These are phyloP conservation scores for Paedocypris sp. DNA, from an alignment of 2,113 vertebrate species.

Conservation along the genomic window DNA sequence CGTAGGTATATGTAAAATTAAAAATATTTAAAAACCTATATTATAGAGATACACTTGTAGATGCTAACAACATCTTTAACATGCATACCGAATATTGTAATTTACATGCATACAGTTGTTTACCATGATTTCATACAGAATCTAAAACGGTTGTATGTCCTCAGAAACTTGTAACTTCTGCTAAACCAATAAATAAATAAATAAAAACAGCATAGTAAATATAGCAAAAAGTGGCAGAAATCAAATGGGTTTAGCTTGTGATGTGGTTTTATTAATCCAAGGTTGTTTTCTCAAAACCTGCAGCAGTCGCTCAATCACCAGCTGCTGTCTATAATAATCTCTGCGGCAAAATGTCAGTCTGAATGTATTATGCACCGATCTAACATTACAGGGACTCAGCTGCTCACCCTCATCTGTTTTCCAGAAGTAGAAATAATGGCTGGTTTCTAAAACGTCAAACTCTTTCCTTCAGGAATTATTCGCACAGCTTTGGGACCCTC, in stretches of 20 bases:
- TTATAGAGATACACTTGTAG: too few species aligned
- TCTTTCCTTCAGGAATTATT: slow-evolving; percentile 73
- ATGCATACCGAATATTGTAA: too few species aligned
- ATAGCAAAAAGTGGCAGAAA: background rate
- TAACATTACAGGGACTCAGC: slow-evolving; percentile 6
- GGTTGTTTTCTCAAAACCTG: slow-evolving; percentile 17
- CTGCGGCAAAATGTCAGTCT: slow-evolving; percentile 26
- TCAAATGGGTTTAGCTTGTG: background rate
- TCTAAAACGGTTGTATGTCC: too few species aligned
- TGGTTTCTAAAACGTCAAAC: too few species aligned
- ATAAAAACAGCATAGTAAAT: background rate
- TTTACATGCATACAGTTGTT: too few species aligned
- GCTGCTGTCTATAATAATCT: slow-evolving; percentile 26
- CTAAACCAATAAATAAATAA: background rate
- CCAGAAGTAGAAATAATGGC: too few species aligned
- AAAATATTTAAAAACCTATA: too few species aligned
- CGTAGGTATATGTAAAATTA: too few species aligned
- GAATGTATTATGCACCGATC: slow-evolving; percentile 4
- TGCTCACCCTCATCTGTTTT: too few species aligned
- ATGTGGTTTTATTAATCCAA: slow-evolving; percentile 1
- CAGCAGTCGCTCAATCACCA: slow-evolving; percentile 19
- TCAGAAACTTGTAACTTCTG: too few species aligned
- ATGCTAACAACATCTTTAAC: too few species aligned
- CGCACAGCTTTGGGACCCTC: slow-evolving; percentile 74
- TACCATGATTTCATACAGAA: too few species aligned